A percentile compares a stretch with the other conserved stretches of the same genome.
phyloP scores from a whole-genome alignment of 2,888 invertebrate genomes.

The Tubiluchus corallicola region DNA sequence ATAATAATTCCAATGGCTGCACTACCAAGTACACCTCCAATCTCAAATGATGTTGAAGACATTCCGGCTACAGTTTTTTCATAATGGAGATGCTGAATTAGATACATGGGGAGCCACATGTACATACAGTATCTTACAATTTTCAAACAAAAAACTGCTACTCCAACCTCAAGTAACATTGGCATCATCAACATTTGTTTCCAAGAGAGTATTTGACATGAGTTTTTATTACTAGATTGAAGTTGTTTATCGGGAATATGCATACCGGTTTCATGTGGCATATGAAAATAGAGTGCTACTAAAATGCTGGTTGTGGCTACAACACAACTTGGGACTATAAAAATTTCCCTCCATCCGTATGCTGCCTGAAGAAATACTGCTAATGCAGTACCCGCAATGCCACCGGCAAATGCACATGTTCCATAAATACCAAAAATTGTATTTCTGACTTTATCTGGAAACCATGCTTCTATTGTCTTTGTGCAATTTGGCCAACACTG shows the following conservation, averaged over 20 bases:
- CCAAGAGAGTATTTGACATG: too few species aligned
- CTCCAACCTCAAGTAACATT: slow-evolving; percentile 30
- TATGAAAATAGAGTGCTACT: slow-evolving; percentile 20
- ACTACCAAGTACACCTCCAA: slow-evolving; percentile 33
- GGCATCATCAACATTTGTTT: too few species aligned
- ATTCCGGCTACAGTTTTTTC: slow-evolving; percentile 28
- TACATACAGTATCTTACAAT: slow-evolving; percentile 33
- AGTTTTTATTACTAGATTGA: too few species aligned
- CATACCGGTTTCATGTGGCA: slow-evolving; percentile 23
- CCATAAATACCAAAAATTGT: slow-evolving; percentile 32
- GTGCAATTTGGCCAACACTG: slow-evolving; percentile 34
- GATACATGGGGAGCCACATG: slow-evolving; percentile 34
- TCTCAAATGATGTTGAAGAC: slow-evolving; percentile 32
- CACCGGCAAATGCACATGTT: slow-evolving; percentile 33
- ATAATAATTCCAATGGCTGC: slow-evolving; percentile 29
- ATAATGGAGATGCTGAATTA: slow-evolving; percentile 27
- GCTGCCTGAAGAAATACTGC: slow-evolving; percentile 28
- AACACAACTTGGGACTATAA: slow-evolving; percentile 25
- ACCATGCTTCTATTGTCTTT: slow-evolving; percentile 31
- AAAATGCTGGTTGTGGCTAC: slow-evolving; percentile 25
- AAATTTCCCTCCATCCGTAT: slow-evolving; percentile 30
- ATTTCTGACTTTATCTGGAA: slow-evolving; percentile 28
- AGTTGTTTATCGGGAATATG: too few species aligned
- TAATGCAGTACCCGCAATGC: slow-evolving; percentile 29
- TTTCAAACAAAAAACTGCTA: slow-evolving; percentile 32